Conservation (phyloP, 1,140 invertebrate genomes). For the Lepidurus arcticus region DNA sequence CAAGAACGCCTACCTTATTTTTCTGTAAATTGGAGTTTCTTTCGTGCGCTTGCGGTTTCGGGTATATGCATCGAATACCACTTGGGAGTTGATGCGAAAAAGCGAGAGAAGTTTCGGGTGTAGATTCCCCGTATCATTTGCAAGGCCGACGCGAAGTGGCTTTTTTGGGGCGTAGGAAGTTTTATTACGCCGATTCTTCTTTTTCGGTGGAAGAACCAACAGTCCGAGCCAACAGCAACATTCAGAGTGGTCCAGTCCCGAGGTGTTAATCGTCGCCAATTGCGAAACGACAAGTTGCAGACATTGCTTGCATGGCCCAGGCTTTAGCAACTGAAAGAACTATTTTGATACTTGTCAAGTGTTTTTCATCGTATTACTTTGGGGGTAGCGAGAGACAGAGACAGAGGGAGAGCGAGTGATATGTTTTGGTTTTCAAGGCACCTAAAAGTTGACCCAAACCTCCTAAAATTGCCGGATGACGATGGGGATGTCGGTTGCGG, state of each 20-base stretch:
- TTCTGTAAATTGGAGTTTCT: no score
- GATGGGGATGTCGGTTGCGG: neutral
- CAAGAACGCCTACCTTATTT: no score
- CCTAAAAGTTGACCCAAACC: neutral
- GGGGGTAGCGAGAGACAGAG: neutral
- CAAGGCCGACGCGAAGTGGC: no score
- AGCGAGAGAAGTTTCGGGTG: no score
- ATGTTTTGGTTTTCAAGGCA: neutral
- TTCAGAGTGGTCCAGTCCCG: neutral
- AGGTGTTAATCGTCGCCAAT: neutral
- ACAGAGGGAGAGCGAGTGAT: neutral
- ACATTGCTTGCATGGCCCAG: neutral
- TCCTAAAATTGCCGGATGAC: constrained; percentile 19
- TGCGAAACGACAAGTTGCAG: neutral
- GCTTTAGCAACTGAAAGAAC: neutral
- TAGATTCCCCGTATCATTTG: no score
- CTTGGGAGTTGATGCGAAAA: no score
- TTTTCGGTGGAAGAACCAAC: neutral
- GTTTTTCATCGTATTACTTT: neutral
- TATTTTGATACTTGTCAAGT: neutral
- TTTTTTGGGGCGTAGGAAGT: no score
- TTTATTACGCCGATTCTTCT: neutral
- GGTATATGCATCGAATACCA: no score
- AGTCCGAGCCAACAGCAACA: neutral
- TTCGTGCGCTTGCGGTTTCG: no score